Evolutionary conservation across 2,797 vertebrate species (phyloP).

Genomic region (Rhabdophis nuchalis): DNA sequence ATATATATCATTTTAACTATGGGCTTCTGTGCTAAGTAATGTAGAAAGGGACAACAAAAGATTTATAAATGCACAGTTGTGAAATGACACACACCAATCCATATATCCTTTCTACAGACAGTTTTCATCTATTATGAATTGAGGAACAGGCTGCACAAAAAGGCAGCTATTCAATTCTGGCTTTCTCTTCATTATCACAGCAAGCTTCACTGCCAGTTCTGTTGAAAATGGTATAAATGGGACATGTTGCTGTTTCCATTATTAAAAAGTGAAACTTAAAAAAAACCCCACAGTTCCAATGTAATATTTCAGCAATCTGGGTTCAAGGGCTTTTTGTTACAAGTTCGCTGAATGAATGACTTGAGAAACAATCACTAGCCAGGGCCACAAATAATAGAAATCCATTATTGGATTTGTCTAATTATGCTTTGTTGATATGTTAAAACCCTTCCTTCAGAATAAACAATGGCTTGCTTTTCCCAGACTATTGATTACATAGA

Average conservation of each 20-base stretch:
- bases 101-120: background rate
- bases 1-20: background rate
- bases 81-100: background rate
- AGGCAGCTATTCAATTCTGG: background rate
- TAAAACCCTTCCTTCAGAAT: background rate
- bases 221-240: background rate
- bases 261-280: background rate
- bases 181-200: background rate
- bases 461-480: background rate
- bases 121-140: background rate
- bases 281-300: background rate
- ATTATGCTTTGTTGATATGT: background rate
- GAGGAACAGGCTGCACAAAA: background rate
- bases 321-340: background rate
- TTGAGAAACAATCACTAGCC: background rate
- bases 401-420: background rate
- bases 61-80: background rate
- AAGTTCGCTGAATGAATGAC: background rate
- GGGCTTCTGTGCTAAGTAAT: background rate
- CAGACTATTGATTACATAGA: background rate
- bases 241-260: background rate
- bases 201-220: background rate
- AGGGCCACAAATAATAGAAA: background rate
- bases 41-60: background rate
- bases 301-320: background rate